Conservation (phyloP, 2,797 vertebrate genomes). For the Amphiprion clarkii region DNA sequence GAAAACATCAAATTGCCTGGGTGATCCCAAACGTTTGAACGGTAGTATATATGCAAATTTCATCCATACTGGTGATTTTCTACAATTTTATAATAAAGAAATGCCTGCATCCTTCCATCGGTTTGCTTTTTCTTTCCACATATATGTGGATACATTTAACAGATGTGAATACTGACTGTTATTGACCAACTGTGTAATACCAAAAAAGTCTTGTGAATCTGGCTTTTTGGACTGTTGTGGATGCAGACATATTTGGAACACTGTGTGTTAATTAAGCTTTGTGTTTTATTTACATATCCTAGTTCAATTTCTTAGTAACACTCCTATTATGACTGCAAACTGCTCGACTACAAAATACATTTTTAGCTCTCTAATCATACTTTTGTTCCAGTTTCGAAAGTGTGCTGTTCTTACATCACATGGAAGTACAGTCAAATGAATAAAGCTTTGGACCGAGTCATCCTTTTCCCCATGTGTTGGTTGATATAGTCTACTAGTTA, state of each 20-base stretch:
- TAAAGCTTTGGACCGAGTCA: too few species aligned
- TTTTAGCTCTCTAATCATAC: too few species aligned
- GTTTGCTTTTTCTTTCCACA: not conserved
- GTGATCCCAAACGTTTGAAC: too few species aligned
- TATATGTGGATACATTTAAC: not conserved
- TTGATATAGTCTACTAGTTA: too few species aligned
- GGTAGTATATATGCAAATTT: not conserved
- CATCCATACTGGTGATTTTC: not conserved
- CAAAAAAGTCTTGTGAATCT: conserved; percentile 10
- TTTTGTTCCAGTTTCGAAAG: too few species aligned
- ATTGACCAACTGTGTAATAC: not conserved
- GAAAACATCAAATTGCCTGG: too few species aligned
- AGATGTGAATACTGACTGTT: not conserved
- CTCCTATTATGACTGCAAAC: too few species aligned
- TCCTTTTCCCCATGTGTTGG: too few species aligned
- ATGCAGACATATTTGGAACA: conserved; percentile 26
- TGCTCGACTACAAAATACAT: too few species aligned
- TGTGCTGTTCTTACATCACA: too few species aligned
- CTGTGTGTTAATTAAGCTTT: not conserved
- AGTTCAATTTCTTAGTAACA: too few species aligned
- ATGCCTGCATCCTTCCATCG: not conserved
- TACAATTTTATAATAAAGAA: not conserved
- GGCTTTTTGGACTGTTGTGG: conserved; percentile 26
- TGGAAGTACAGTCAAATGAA: too few species aligned
- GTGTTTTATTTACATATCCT: not conserved